A percentile compares a stretch with the other conserved stretches of the same genome.
Evolutionary conservation across 2,888 invertebrate genomes (phyloP).

Genomic region (Spodoptera exigua): DNA sequence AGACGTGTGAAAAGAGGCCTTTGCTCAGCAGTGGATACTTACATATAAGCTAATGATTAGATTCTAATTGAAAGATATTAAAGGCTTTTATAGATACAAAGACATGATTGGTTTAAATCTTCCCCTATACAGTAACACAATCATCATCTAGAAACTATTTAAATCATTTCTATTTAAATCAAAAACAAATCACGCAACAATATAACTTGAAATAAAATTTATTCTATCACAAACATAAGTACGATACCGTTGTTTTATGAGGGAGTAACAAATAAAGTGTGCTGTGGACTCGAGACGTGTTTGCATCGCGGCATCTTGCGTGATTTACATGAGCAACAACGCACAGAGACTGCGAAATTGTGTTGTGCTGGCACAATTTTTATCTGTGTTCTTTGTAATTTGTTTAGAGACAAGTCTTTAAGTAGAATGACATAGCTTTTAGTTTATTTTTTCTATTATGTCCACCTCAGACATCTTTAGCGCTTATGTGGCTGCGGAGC

Average conservation of each 20-base stretch:
- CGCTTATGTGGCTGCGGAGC: too few relatives aligned
- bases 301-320: conserved; percentile 58
- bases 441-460: neutral
- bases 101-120: too few relatives aligned
- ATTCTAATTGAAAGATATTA: too few relatives aligned
- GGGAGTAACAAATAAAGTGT: conserved; percentile 60
- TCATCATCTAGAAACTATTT: too few relatives aligned
- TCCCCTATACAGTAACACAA: too few relatives aligned
- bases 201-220: conserved; percentile 47
- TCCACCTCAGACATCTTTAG: too few relatives aligned
- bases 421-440: neutral
- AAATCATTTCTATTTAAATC: neutral
- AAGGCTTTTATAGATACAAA: too few relatives aligned
- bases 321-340: conserved; percentile 75
- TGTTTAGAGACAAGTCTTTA: neutral
- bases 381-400: conserved; percentile 24
- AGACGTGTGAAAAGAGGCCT: too few relatives aligned
- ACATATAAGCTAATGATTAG: too few relatives aligned
- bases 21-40: too few relatives aligned
- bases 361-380: conserved; percentile 31
- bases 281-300: conserved; percentile 48
- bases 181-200: conserved; percentile 18
- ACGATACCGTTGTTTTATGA: conserved; percentile 62
- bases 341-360: conserved; percentile 63
- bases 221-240: conserved; percentile 47